Conservation (phyloP, 1,140 invertebrate genomes). For the Musca vetustissima region DNA sequence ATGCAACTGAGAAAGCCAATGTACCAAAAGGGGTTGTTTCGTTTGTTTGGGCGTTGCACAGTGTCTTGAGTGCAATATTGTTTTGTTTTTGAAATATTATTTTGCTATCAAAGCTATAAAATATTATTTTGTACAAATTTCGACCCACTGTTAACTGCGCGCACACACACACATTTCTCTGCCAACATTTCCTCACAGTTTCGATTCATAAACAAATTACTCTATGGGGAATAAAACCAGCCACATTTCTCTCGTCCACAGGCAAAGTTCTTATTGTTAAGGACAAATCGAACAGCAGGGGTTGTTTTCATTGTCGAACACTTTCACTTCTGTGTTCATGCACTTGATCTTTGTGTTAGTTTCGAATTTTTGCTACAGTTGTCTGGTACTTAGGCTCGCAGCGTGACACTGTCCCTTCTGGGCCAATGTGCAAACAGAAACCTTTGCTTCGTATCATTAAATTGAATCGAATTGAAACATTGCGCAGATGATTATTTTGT, state of each 20-base stretch:
- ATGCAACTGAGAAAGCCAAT: conserved; percentile 11
- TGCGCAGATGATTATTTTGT: conserved; percentile 17
- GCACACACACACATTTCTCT: conserved; percentile 11
- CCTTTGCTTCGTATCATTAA: background rate
- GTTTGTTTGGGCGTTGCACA: no score
- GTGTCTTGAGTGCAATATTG: no score
- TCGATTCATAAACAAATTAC: conserved; percentile 28
- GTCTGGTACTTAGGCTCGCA: conserved; percentile 5
- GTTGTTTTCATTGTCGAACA: background rate
- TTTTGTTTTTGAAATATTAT: no score
- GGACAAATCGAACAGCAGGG: background rate
- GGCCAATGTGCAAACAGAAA: conserved; percentile 4
- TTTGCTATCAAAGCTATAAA: no score
- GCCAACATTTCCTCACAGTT: background rate
- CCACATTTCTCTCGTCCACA: background rate
- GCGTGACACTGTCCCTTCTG: background rate
- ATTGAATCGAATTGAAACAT: conserved; percentile 8
- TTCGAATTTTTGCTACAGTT: conserved; percentile 4
- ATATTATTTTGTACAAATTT: no score
- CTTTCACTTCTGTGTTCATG: conserved; percentile 11
- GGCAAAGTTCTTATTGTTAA: background rate
- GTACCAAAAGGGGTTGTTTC: conserved; percentile 17
- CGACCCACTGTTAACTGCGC: background rate
- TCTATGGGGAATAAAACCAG: conserved; percentile 26
- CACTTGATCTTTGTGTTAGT: conserved; percentile 11